A percentile compares a stretch with the other conserved stretches of the same genome.
Conservation (phyloP, 2,113 vertebrate genomes). For the Axis porcinus region DNA sequence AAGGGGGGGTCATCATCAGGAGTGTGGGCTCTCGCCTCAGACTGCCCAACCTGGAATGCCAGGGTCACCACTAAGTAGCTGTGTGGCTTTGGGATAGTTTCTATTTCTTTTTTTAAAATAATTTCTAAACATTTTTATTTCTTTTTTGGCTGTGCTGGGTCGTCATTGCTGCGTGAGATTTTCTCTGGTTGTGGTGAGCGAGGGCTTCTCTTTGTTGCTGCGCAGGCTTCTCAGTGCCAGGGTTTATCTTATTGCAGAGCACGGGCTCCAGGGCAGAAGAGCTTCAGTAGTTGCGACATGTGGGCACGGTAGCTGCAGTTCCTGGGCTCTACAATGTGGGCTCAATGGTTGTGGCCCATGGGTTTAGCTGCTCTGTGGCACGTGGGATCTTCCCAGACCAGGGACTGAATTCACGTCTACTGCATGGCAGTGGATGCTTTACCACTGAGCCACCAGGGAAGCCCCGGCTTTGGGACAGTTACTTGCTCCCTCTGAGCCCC, state of each 20-base stretch:
- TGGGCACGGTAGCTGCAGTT: neutral
- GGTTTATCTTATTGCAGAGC: neutral
- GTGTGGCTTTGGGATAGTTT: neutral
- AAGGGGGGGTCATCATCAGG: neutral
- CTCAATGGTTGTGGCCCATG: neutral
- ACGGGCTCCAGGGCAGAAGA: neutral
- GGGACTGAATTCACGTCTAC: neutral
- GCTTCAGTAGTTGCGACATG: neutral
- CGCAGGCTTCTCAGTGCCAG: neutral
- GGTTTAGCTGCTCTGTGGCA: neutral
- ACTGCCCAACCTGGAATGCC: neutral
- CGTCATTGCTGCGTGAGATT: neutral
- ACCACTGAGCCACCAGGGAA: neutral
- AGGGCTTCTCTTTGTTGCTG: neutral
- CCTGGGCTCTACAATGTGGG: neutral
- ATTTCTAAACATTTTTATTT: neutral
- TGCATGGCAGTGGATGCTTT: neutral
- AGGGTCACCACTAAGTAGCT: neutral
- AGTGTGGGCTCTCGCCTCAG: neutral
- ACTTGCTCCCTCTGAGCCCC: neutral
- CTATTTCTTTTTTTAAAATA: neutral
- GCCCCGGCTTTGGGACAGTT: neutral
- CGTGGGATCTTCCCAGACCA: neutral
- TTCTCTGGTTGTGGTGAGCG: neutral
- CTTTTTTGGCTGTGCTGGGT: neutral